Conservation (phyloP, 2,797 vertebrate genomes). For the Bradypodion ventrale region DNA sequence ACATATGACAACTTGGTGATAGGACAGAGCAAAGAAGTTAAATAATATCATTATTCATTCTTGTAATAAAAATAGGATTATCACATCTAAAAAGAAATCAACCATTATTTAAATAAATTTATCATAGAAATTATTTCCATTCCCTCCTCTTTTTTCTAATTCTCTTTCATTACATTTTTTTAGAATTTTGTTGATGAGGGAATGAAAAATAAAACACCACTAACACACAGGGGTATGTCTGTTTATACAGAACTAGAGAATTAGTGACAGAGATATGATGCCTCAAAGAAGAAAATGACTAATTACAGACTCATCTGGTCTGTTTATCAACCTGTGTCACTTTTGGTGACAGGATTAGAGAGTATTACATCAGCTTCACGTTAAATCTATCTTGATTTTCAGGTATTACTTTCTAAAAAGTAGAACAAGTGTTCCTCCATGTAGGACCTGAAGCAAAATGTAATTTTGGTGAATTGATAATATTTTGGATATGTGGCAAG, state of each 20-base stretch:
- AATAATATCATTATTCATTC: no score
- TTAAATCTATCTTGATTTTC: not conserved
- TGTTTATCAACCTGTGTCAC: not conserved
- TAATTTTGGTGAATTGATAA: not conserved
- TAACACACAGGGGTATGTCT: not conserved
- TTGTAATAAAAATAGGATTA: not conserved
- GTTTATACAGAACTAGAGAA: not conserved
- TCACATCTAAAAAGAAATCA: not conserved
- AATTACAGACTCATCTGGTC: not conserved
- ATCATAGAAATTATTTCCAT: not conserved
- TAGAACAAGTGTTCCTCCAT: not conserved
- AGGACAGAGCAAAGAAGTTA: not conserved
- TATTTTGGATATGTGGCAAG: not conserved
- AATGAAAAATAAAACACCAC: not conserved
- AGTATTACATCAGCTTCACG: accelerated
- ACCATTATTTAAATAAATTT: not conserved
- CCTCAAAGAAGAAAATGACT: not conserved
- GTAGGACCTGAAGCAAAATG: not conserved
- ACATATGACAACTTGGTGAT: no score
- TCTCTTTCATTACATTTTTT: not conserved
- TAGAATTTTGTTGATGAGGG: not conserved
- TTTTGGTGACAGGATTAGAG: not conserved
- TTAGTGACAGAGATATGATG: not conserved
- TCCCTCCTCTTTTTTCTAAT: slow-evolving; percentile 2
- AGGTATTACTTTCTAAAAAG: not conserved